phyloP scores from a whole-genome alignment of 2,113 vertebrate species.

The Amphiprion percula region DNA sequence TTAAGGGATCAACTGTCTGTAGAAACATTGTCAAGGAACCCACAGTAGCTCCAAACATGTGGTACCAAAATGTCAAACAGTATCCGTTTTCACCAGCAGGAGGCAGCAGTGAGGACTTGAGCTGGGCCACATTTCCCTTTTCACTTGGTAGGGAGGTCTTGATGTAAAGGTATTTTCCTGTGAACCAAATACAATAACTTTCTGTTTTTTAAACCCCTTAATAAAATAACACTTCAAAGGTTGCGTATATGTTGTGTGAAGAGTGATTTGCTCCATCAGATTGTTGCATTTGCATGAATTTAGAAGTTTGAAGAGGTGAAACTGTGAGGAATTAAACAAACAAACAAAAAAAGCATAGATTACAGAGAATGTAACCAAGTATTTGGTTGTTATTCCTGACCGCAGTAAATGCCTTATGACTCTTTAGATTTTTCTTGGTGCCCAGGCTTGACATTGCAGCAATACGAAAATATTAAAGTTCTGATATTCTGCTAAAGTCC shows the following conservation, averaged over 20 bases:
- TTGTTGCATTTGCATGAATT: not conserved
- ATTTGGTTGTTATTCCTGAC: not conserved
- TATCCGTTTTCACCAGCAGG: constrained; percentile 80
- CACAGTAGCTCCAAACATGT: constrained; percentile 84
- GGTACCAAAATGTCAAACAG: constrained; percentile 83
- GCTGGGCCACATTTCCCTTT: constrained; percentile 65
- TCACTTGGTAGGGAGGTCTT: constrained; percentile 69
- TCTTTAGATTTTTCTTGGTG: not conserved
- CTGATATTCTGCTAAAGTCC: not conserved
- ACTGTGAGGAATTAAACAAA: not conserved
- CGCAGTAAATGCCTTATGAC: not conserved
- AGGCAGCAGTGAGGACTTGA: constrained; percentile 80
- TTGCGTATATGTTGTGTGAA: not conserved
- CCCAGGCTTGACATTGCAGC: not conserved
- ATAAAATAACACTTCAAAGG: not conserved
- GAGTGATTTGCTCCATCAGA: not conserved
- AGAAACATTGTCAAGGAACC: constrained; percentile 77
- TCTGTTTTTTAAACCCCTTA: not conserved
- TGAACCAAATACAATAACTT: constrained; percentile 25
- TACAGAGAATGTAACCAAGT: not conserved
- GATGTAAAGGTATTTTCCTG: constrained; percentile 83
- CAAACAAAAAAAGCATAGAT: too few relatives aligned
- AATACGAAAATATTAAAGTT: not conserved
- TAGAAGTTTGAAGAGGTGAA: too few relatives aligned
- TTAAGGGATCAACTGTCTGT: constrained; percentile 54